Percentiles rank a stretch among this genome's conserved stretches.
These are phyloP conservation scores for Acanthisitta chloris DNA, from an alignment of 2,113 vertebrate genomes.

Conservation along the genomic window DNA sequence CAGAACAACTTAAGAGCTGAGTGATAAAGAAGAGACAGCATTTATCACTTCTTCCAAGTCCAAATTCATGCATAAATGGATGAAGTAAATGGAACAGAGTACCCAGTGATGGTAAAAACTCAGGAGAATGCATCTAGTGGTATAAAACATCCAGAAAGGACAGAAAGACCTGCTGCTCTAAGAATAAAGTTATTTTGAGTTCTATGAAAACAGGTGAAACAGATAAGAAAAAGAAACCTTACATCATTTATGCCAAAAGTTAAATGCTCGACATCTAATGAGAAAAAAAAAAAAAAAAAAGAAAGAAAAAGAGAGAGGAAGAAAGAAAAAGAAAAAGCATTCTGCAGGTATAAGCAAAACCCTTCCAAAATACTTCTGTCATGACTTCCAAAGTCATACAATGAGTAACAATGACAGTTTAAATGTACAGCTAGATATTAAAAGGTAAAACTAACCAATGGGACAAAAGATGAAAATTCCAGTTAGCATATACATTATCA, in stretches of 20 bases:
- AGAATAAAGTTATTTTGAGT: neutral
- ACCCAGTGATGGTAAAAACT: neutral
- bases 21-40: neutral
- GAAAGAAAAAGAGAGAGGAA: neutral
- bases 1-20: neutral
- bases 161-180: neutral
- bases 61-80: slow-evolving; percentile 39
- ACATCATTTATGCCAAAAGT: neutral
- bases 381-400: neutral
- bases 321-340: neutral
- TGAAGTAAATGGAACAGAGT: neutral
- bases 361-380: neutral
- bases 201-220: rapidly evolving
- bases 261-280: neutral
- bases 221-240: neutral
- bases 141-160: neutral
- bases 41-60: neutral
- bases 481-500: neutral
- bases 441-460: neutral
- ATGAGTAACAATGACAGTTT: neutral
- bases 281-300: neutral
- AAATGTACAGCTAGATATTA: neutral
- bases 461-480: neutral
- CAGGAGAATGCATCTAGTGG: neutral
- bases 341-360: neutral